phyloP scores from a whole-genome alignment of 2,888 invertebrate species.

The Cremastobaeus sp. region DNA sequence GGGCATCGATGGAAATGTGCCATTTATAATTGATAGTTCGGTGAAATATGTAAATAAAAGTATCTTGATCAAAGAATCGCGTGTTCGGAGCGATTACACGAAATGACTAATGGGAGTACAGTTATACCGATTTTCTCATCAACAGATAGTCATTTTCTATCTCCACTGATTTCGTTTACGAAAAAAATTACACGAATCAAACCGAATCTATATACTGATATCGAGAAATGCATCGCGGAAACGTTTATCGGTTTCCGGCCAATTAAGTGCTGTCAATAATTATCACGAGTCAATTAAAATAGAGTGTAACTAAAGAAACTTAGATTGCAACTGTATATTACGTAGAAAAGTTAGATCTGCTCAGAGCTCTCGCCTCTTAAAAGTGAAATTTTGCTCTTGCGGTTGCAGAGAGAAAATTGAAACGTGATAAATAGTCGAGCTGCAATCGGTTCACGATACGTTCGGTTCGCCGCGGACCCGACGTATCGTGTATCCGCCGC shows the following conservation, averaged over 20 bases:
- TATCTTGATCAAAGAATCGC: conserved; percentile 28
- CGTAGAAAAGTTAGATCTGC: no score
- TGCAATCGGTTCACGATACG: background rate
- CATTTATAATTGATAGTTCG: conserved; percentile 43
- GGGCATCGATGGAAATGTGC: conserved; percentile 18
- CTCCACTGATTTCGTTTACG: no score
- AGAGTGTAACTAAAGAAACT: no score
- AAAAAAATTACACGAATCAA: no score
- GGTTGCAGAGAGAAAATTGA: conserved; percentile 5
- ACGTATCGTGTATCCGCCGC: conserved; percentile 17
- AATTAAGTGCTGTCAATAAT: conserved; percentile 17
- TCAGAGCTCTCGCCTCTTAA: no score
- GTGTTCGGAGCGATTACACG: conserved; percentile 30
- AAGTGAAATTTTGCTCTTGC: background rate
- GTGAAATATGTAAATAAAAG: conserved; percentile 38
- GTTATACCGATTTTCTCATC: conserved; percentile 37
- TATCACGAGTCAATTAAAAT: no score
- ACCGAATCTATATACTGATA: no score
- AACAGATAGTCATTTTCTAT: no score
- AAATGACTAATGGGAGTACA: conserved; percentile 47
- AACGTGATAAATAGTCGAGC: background rate
- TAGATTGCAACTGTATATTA: no score
- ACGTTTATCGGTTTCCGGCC: conserved; percentile 21
- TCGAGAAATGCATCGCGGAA: no score
- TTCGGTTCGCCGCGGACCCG: conserved; percentile 12